Evolutionary conservation across 1,140 invertebrate genomes (phyloP).

Genomic region (Rhagoletis pomonella): DNA sequence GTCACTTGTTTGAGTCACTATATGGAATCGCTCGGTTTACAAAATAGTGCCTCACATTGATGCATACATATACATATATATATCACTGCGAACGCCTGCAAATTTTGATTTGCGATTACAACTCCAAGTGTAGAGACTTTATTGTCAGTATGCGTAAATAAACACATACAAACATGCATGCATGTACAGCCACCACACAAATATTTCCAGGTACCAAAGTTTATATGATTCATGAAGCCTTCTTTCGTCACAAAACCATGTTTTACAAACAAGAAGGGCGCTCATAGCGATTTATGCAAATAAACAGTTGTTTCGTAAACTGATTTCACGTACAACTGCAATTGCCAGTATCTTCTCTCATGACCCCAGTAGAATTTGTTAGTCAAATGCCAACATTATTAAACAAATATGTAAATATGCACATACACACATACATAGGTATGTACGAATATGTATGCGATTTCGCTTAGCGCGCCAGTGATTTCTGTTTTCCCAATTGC

Average conservation of each 20-base stretch:
- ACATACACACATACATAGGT: background rate
- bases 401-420: background rate
- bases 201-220: background rate
- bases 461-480: slow-evolving; percentile 4
- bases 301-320: slow-evolving; percentile 34
- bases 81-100: background rate
- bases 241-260: slow-evolving; percentile 2
- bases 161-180: background rate
- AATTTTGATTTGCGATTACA: slow-evolving; percentile 5
- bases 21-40: too few species aligned
- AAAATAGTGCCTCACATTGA: too few species aligned
- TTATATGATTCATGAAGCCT: background rate
- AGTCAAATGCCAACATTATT: background rate
- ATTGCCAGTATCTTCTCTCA: background rate
- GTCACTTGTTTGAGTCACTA: too few species aligned
- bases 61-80: too few species aligned
- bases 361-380: background rate
- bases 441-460: background rate
- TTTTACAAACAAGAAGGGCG: background rate
- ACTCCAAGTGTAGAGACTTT: background rate
- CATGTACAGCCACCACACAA: background rate
- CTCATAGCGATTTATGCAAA: slow-evolving; percentile 24
- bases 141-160: background rate
- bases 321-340: slow-evolving; percentile 14
- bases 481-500: background rate